Conservation (phyloP, 1,140 invertebrate species). For the Mercenaria mercenaria region DNA sequence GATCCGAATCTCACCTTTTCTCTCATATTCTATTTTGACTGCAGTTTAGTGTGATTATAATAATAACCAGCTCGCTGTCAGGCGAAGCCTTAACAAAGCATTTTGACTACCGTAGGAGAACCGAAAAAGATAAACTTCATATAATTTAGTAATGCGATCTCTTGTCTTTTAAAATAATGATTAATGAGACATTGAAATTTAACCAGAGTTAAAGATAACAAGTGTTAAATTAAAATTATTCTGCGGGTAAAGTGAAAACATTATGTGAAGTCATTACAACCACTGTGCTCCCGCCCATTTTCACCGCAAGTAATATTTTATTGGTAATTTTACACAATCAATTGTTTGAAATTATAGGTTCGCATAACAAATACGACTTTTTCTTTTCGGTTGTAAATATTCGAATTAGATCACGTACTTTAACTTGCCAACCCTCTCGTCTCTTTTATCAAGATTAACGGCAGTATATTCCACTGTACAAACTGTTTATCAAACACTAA, state of each 20-base stretch:
- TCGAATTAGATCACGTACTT: conserved; percentile 41
- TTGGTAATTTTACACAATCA: conserved; percentile 44
- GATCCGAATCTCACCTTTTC: conserved; percentile 60
- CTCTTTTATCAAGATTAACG: conserved; percentile 43
- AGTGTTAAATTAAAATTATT: conserved; percentile 60
- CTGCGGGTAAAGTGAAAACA: conserved; percentile 17
- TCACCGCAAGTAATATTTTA: conserved; percentile 41
- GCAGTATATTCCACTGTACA: conserved; percentile 31
- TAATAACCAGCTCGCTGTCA: conserved; percentile 41
- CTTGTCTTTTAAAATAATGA: conserved; percentile 60
- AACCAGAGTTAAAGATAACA: conserved; percentile 43
- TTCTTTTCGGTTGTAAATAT: conserved; percentile 21
- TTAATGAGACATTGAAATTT: conserved; percentile 52
- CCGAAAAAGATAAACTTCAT: conserved; percentile 59
- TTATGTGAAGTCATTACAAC: background rate
- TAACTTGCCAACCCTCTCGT: conserved; percentile 46
- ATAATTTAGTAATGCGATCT: conserved; percentile 51
- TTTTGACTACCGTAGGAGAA: conserved; percentile 45
- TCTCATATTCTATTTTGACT: conserved; percentile 50
- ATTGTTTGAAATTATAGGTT: conserved; percentile 56
- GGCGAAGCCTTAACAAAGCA: conserved; percentile 32
- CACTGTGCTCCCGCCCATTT: conserved; percentile 21
- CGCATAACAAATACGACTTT: conserved; percentile 28
- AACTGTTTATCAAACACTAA: conserved; percentile 20
- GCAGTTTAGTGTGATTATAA: conserved; percentile 62